These are phyloP conservation scores for Branchellion lobata DNA, from an alignment of 2,888 invertebrate species.

Conservation along the genomic window DNA sequence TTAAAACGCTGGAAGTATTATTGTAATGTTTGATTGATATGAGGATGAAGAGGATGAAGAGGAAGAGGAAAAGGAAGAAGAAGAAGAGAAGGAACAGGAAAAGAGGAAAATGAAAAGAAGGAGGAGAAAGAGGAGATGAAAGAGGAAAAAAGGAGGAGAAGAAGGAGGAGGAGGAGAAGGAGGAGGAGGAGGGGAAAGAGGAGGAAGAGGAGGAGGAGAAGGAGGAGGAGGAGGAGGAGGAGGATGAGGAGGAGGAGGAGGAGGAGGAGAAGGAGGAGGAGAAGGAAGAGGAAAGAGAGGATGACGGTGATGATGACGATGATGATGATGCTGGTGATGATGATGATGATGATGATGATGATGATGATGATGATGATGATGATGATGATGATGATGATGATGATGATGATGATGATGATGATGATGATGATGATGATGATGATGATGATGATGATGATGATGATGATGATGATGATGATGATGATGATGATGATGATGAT, in stretches of 20 bases:
- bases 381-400: slow-evolving; percentile 34
- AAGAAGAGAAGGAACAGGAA: too few relatives aligned
- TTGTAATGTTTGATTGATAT: too few relatives aligned
- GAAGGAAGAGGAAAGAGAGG: slow-evolving; percentile 8
- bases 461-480: too few relatives aligned
- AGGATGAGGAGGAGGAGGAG: slow-evolving; percentile 12
- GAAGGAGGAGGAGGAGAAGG: not conserved
- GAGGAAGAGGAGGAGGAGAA: not conserved
- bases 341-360: slow-evolving; percentile 38
- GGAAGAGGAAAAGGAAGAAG: too few relatives aligned
- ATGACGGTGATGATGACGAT: slow-evolving; percentile 2
- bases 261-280: slow-evolving; percentile 17
- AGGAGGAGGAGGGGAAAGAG: not conserved
- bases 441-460: too few relatives aligned
- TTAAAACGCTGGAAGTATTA: too few relatives aligned
- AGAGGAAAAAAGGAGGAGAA: not conserved
- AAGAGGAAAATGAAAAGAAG: not conserved
- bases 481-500: too few relatives aligned
- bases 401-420: not conserved
- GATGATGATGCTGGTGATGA: not conserved
- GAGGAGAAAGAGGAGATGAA: not conserved
- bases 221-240: slow-evolving; percentile 12
- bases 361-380: slow-evolving; percentile 34
- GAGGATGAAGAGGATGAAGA: too few relatives aligned
- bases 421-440: slow-evolving; percentile 64